Evolutionary conservation across 2,888 invertebrate genomes (phyloP).

Genomic region (Ariolimax columbianus): DNA sequence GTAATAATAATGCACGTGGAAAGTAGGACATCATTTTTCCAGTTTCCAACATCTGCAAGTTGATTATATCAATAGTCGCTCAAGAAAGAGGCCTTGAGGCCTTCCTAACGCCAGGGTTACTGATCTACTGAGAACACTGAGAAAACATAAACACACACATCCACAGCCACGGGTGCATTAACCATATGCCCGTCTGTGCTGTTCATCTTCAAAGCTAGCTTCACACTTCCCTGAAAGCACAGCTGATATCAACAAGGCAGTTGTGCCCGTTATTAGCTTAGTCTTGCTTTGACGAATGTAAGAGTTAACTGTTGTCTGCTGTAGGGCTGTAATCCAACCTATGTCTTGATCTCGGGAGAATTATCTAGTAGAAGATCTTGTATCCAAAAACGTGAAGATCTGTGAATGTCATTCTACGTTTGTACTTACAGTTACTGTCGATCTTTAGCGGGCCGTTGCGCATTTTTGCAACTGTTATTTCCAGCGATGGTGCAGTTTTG

Average conservation of each 20-base stretch:
- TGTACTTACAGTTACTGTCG: not conserved
- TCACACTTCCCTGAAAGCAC: not conserved
- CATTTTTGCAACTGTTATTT: not conserved
- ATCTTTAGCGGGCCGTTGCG: not conserved
- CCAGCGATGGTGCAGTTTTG: not conserved
- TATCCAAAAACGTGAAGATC: conserved; percentile 10
- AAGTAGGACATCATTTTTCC: not conserved
- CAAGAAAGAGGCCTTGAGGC: not conserved
- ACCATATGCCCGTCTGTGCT: not conserved
- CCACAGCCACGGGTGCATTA: not conserved
- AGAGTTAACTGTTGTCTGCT: not conserved
- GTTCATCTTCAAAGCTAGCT: not conserved
- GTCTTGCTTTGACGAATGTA: not conserved
- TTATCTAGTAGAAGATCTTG: conserved; percentile 17
- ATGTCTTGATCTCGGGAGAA: not conserved
- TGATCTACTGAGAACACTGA: not conserved
- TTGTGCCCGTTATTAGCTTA: not conserved
- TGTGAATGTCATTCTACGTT: not conserved
- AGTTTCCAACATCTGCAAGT: not conserved
- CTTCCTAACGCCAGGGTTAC: not conserved
- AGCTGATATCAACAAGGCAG: not conserved
- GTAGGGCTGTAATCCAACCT: not conserved
- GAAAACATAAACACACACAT: too few relatives aligned
- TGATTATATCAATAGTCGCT: not conserved
- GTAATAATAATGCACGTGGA: not conserved